Evolutionary conservation across 2,888 invertebrate genomes (phyloP).

Genomic region (Ochropacha duplaris): DNA sequence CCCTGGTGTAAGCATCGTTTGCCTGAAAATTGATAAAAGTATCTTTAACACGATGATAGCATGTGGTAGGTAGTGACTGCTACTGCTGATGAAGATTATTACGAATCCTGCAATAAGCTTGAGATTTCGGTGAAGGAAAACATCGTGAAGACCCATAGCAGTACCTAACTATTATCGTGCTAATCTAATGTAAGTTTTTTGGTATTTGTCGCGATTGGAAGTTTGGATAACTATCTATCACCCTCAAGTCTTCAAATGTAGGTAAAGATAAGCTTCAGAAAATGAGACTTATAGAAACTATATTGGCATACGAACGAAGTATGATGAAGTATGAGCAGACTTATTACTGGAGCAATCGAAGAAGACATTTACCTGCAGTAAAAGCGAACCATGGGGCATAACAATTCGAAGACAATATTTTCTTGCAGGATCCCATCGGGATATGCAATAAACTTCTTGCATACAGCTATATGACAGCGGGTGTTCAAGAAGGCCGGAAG

Average conservation of each 20-base stretch:
- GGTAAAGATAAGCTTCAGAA: neutral
- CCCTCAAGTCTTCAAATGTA: no score
- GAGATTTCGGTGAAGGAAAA: no score
- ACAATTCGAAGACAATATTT: constrained; percentile 91
- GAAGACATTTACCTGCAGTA: constrained; percentile 84
- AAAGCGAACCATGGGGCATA: constrained; percentile 88
- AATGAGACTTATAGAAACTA: neutral
- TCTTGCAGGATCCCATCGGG: constrained; percentile 90
- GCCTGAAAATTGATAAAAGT: constrained; percentile 86
- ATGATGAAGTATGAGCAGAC: no score
- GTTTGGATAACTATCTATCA: no score
- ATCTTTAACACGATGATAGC: no score
- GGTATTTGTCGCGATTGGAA: no score
- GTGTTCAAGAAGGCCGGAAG: constrained; percentile 85
- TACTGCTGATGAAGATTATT: no score
- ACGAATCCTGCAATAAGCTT: no score
- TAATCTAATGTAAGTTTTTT: no score
- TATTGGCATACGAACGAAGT: neutral
- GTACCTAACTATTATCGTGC: no score
- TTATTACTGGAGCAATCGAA: neutral
- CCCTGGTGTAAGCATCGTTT: constrained; percentile 89
- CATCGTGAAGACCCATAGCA: no score
- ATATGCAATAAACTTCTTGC: constrained; percentile 89
- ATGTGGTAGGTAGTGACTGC: no score
- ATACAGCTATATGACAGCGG: constrained; percentile 88